phyloP scores from a whole-genome alignment of 2,888 invertebrate genomes.

The Gymnocheta viridis region DNA sequence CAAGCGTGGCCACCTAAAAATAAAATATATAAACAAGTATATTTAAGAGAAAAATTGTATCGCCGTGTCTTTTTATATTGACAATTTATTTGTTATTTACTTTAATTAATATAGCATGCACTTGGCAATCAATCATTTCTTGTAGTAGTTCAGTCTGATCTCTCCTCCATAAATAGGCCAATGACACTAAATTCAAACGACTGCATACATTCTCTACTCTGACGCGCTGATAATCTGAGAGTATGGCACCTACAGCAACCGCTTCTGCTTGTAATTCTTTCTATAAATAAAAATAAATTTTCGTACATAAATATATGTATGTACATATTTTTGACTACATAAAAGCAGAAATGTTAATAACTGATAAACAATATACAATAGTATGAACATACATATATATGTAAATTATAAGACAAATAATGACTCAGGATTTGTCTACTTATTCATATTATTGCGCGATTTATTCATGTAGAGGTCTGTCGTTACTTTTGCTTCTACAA shows the following conservation, averaged over 20 bases:
- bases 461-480: too few species aligned
- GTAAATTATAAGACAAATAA: too few species aligned
- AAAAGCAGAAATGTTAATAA: background rate
- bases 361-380: background rate
- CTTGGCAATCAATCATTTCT: constrained; percentile 97
- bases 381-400: too few species aligned
- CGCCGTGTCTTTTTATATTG: background rate
- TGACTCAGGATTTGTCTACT: too few species aligned
- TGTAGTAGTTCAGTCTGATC: constrained; percentile 96
- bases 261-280: constrained; percentile 91
- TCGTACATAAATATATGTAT: background rate
- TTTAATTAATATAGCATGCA: constrained; percentile 98
- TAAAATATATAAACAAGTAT: constrained; percentile 4
- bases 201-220: constrained; percentile 99
- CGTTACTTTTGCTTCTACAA: too few species aligned
- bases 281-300: constrained; percentile 70
- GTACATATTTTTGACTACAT: background rate
- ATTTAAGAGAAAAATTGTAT: background rate
- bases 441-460: too few species aligned
- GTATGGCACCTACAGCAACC: constrained; percentile 98
- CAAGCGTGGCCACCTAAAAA: constrained; percentile 89
- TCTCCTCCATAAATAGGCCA: constrained; percentile 97
- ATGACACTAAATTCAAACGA: constrained; percentile 92
- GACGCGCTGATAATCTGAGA: constrained; percentile 98
- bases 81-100: constrained; percentile 82